phyloP scores from a whole-genome alignment of 2,888 invertebrate species.

The Diplazon laetatorius region DNA sequence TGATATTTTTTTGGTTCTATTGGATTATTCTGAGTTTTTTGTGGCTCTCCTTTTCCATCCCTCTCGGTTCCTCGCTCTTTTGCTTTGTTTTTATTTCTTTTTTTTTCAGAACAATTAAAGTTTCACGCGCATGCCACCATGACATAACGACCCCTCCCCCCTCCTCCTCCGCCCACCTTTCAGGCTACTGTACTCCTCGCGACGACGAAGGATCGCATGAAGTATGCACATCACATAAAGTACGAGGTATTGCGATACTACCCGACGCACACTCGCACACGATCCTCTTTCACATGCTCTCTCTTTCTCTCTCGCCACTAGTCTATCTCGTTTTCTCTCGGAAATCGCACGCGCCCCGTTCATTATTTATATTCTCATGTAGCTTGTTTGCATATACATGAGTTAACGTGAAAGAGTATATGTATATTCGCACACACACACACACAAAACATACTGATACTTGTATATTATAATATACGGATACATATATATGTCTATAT shows the following conservation, averaged over 20 bases:
- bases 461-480: conserved; percentile 33
- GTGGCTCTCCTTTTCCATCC: too few relatives aligned
- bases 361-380: conserved; percentile 58
- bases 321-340: conserved; percentile 29
- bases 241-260: conserved; percentile 30
- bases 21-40: too few relatives aligned
- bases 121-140: conserved; percentile 42
- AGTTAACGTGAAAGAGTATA: conserved; percentile 9
- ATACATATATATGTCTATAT: too few relatives aligned
- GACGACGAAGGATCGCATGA: conserved; percentile 39
- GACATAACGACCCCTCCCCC: too few relatives aligned
- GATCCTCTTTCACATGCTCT: background rate
- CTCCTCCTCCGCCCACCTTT: background rate
- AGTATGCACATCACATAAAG: conserved; percentile 44
- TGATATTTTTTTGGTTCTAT: too few relatives aligned
- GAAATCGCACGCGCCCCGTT: conserved; percentile 52
- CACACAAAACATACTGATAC: conserved; percentile 23
- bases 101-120: conserved; percentile 57
- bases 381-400: conserved; percentile 43
- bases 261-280: background rate
- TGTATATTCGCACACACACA: background rate
- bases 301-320: conserved; percentile 21
- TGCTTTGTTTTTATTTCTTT: too few relatives aligned
- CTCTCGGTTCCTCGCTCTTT: too few relatives aligned
- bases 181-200: background rate